These are phyloP conservation scores for Neocloeon triangulifer DNA, from an alignment of 1,140 invertebrate genomes.

Conservation along the genomic window DNA sequence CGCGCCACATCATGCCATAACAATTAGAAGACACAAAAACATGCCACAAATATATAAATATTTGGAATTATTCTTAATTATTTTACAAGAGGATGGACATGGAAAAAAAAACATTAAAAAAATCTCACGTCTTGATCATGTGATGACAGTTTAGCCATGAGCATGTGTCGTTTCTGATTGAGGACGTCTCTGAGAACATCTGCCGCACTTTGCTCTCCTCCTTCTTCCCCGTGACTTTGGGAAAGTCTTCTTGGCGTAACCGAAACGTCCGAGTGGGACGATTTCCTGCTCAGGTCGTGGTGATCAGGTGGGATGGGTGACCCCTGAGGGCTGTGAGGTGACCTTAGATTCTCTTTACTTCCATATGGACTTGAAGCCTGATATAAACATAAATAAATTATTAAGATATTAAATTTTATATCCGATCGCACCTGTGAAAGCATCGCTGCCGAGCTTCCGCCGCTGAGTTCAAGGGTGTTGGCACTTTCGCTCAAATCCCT, in stretches of 20 bases:
- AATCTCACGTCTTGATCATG: slow-evolving; percentile 66
- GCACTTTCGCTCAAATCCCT: slow-evolving; percentile 45
- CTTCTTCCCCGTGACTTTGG: slow-evolving; percentile 11
- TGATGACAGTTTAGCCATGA: slow-evolving; percentile 67
- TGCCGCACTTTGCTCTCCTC: slow-evolving; percentile 48
- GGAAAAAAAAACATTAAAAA: slow-evolving; percentile 2
- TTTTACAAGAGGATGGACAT: too few relatives aligned
- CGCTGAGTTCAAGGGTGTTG: slow-evolving; percentile 10
- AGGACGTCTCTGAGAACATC: slow-evolving; percentile 78
- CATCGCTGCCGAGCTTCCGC: slow-evolving; percentile 14
- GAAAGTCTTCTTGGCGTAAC: not conserved
- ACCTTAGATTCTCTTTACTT: slow-evolving; percentile 48
- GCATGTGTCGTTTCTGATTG: slow-evolving; percentile 62
- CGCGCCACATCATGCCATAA: too few relatives aligned
- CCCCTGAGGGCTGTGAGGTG: slow-evolving; percentile 29
- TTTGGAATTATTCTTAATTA: too few relatives aligned
- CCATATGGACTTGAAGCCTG: slow-evolving; percentile 49
- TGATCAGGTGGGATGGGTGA: slow-evolving; percentile 23
- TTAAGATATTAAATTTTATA: too few relatives aligned
- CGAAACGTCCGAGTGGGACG: slow-evolving; percentile 19
- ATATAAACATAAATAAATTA: slow-evolving; percentile 7
- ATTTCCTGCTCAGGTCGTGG: slow-evolving; percentile 19
- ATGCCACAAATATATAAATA: not conserved
- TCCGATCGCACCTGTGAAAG: slow-evolving; percentile 26
- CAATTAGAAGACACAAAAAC: not conserved